Evolutionary conservation across 2,797 vertebrate genomes (phyloP).

Genomic region (Thaleichthys pacificus): DNA sequence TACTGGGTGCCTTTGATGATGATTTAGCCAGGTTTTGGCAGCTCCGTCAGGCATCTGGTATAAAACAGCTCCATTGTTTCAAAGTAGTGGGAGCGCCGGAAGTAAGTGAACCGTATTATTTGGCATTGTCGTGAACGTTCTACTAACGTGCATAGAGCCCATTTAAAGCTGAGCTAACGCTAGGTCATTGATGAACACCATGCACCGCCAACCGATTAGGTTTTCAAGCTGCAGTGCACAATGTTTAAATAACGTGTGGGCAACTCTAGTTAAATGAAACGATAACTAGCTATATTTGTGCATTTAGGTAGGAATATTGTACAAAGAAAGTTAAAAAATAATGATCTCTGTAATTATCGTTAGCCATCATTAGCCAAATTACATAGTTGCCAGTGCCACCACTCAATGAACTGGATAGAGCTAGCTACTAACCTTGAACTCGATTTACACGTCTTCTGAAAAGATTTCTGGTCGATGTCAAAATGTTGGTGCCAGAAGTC

Average conservation of each 20-base stretch:
- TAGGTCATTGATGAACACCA: background rate
- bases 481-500: conserved; percentile 1
- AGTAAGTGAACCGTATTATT: no score
- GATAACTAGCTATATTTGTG: background rate
- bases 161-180: background rate
- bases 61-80: no score
- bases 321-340: background rate
- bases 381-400: background rate
- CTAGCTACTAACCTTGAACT: background rate
- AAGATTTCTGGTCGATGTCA: background rate
- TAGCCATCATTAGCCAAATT: background rate
- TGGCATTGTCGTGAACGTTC: no score
- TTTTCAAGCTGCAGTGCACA: background rate
- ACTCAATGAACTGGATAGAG: background rate
- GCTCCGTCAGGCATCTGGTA: no score
- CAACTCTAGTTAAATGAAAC: no score
- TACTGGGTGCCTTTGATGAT: no score
- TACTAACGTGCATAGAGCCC: no score
- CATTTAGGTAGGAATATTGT: background rate
- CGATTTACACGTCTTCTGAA: background rate
- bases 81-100: no score
- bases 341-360: background rate
- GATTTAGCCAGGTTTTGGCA: no score
- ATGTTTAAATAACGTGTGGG: background rate
- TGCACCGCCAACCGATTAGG: background rate